Percentiles rank a stretch among this genome's conserved stretches.
These are phyloP conservation scores for Gobionotothen gibberifrons DNA, from an alignment of 2,797 vertebrate species.

Conservation along the genomic window DNA sequence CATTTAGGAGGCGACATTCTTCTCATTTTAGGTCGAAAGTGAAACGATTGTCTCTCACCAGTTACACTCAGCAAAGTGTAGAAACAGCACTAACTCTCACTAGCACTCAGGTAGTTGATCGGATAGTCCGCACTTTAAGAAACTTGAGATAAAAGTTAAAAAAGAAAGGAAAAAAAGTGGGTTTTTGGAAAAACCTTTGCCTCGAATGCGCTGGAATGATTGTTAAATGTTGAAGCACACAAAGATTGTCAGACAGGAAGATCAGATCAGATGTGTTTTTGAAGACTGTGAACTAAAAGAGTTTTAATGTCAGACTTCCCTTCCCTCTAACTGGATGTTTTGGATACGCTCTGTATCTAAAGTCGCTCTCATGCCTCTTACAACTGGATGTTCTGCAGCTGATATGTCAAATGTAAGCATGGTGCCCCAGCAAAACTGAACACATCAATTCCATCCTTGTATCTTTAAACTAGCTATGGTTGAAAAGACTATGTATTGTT, in stretches of 20 bases:
- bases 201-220: conserved; percentile 55
- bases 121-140: conserved; percentile 84
- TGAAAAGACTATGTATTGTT: background rate
- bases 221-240: conserved; percentile 47
- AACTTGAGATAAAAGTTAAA: conserved; percentile 47
- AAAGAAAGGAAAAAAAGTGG: conserved; percentile 19
- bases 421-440: conserved; percentile 22
- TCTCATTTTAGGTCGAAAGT: background rate
- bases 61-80: conserved; percentile 29
- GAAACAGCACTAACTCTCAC: conserved; percentile 73
- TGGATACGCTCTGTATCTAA: conserved; percentile 3
- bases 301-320: conserved; percentile 3
- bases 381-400: conserved; percentile 26
- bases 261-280: conserved; percentile 51
- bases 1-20: background rate
- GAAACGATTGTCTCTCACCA: conserved; percentile 19
- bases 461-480: fast-evolving
- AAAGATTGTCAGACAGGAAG: conserved; percentile 63
- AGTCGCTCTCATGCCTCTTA: background rate
- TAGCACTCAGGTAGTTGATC: conserved; percentile 82
- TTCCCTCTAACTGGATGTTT: conserved; percentile 30
- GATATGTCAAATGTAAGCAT: background rate
- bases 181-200: conserved; percentile 30
- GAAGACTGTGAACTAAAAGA: conserved; percentile 62
- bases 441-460: background rate